Base-by-base conservation (phyloP, 2,797 vertebrate species). In the Rhinoraja longicauda region DNA sequence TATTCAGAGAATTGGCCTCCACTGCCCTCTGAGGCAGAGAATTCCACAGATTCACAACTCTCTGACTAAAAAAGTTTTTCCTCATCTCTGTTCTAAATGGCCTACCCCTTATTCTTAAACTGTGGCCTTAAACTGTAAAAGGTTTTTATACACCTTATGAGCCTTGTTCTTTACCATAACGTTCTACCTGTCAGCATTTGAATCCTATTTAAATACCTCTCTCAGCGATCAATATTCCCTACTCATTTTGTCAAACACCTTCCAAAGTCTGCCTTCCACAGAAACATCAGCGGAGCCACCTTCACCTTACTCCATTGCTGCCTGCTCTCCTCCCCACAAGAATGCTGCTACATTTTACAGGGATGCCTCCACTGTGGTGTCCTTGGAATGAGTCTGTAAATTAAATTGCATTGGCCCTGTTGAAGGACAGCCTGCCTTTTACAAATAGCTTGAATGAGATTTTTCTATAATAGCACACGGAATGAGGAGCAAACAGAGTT, bases 401-500 rank as follows among this genome's bases (percentile, higher is more conserved):
- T 88, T 88, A 88, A 67, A 88, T 36, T 88, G n/a, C 32, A 19
- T 32, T 0, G n/a, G 62, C 17, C 67, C 17, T 67, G 21, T 88
- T 67, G n/a, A 88, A 88, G n/a, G 84, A 32, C 59, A 67, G 84
- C 62, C 32, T 88, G 64, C n/a, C 17, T 67, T 88, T 88, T 36
- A 67, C 32, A 88, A 88, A 67, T 36, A 88, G 15, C 84, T 19
- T 88, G 59, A 88, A 88, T 88, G 84, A 32, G 29, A 88, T 88
- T 67, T 67, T 88, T 88, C n/a, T 67, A 88, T 62, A 67, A 24
- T 64, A n/a, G 17, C 84, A 67, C 8, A 24, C n/a, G 67, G 62
- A 36, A 88, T 88, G 29, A 88, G 59, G 64, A 62, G 84, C 84
- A 67, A 84, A 88, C 84, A 36, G n/a, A 36, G 84, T 67, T 10